These are phyloP conservation scores for Brachyistius frenatus DNA, from an alignment of 2,113 vertebrate genomes.

Conservation along the genomic window DNA sequence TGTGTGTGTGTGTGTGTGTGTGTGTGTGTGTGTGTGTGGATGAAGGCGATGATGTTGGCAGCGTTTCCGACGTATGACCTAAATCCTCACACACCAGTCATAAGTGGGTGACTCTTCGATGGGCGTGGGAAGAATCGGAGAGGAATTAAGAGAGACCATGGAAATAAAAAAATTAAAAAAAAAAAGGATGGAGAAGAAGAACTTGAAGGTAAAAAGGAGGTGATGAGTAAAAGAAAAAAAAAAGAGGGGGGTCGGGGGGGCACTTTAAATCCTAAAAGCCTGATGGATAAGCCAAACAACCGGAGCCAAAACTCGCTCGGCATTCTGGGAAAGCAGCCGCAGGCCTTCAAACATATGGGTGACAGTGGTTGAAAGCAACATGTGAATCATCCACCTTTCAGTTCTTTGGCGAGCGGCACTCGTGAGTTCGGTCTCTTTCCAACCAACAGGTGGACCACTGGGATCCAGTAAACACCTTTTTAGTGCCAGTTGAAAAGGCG, in stretches of 20 bases:
- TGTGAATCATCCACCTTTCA: slow-evolving; percentile 54
- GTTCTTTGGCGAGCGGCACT: slow-evolving; percentile 18
- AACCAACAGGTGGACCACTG: slow-evolving; percentile 9
- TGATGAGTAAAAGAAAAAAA: slow-evolving; percentile 1
- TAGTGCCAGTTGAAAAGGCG: slow-evolving; percentile 29
- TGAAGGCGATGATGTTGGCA: slow-evolving; percentile 40
- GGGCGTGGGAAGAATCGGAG: slow-evolving; percentile 1
- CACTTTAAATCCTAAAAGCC: slow-evolving; percentile 35
- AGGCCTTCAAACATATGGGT: slow-evolving; percentile 34
- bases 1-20: too few species aligned
- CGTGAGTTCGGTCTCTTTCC: slow-evolving; percentile 1
- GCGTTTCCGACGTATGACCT: slow-evolving; percentile 40
- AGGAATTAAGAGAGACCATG: slow-evolving; percentile 16
- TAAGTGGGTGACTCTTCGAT: slow-evolving; percentile 27
- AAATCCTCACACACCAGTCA: slow-evolving; percentile 28
- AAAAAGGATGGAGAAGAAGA: neutral
- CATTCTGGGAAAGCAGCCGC: slow-evolving; percentile 39
- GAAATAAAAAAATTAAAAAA: neutral
- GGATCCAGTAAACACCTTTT: slow-evolving; percentile 45
- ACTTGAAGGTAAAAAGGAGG: slow-evolving; percentile 1
- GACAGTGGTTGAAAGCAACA: slow-evolving; percentile 44
- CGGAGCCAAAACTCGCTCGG: slow-evolving; percentile 34
- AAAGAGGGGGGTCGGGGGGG: neutral
- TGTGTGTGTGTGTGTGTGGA: too few species aligned
- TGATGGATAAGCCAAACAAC: slow-evolving; percentile 40